Base-by-base conservation (phyloP, 2,797 vertebrate genomes). In the Erethizon dorsatum region DNA sequence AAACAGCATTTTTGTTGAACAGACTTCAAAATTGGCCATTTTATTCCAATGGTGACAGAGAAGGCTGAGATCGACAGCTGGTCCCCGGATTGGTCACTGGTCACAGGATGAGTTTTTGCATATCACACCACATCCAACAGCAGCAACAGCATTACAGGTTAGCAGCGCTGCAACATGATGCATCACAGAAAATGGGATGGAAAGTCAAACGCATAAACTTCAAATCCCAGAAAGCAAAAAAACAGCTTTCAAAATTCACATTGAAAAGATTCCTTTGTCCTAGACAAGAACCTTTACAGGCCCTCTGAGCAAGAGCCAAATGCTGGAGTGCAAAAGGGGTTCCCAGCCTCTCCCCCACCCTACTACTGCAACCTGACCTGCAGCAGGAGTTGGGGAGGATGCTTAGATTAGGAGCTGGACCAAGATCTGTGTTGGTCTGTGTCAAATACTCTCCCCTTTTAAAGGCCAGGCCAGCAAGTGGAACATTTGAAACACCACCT, bases 301-400 rank as follows among this genome's bases (percentile, higher is more conserved):
- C 1, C 2, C 37, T 47, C 54, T 22, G 26, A 75, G 28, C 69
- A 50, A 75, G 71, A 78, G 79, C 24, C n/a, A 50, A 88, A 71
- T 41, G 90, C 65, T 45, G 26, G 28, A 18, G 28, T n/a, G 20
- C 9, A 9, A n/a, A 52, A 6, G n/a, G 45, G 5, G 37, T 22
- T 17, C 47, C 28, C 37, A 5, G 45, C 26, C 31, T 57, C 57
- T 96, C 13, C 54, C 69, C 2, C 1, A 31, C 54, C 14, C 12
- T 12, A 3, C 1, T 14, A 8, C 71, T 33, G 2, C 33, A 24
- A 8, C 22, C 2, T 0, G 0, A 31, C 77, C 26, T 20, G 28
- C 4, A 15, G 52, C 26, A 59, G 37, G n/a, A 54, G 33, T 7
- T 33, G 18, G 28, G 28, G 3, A 57, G 65, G n/a, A 37, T 18